Base-by-base conservation (phyloP, 2,797 vertebrate species). In the Lutjanus argentimaculatus region DNA sequence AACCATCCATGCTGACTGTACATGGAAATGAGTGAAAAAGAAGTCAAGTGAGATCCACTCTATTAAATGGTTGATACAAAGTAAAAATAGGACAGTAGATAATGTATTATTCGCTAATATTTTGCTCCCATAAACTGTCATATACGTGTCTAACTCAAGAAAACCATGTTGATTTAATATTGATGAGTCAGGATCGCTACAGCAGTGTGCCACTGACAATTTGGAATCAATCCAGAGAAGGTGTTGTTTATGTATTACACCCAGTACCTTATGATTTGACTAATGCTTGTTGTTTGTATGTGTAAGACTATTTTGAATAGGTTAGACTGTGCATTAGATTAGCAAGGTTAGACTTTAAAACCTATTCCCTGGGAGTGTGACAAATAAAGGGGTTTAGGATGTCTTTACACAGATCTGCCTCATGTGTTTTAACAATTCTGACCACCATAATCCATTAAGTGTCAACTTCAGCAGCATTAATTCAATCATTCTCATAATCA, bases 401-500 rank as follows among this genome's bases (percentile, higher is more conserved):
- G 82, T 89, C 79, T 90, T 91, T 85, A 90, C 81, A 90, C 66
- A 86, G 88, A 91, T 86, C 80, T 77, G 87, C 67, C 67, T 84
- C 68, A 58, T 89, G 82, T 84, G 82, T 87, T 86, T 88, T 83
- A 85, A 90, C 83, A 82, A 83, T 88, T 89, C 64, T 72, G 79
- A 85, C 85, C 76, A 88, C 83, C 71, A 68, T 90, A 91, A 93
- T 93, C 88, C 90, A 92, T 89, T 86, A 93, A 87, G 88, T 89
- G 85, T 93, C 89, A 93, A 89, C 89, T 92, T 93, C 77, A 74
- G 74, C 73, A 64, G 81, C 82, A 89, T 90, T 91, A 90, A 92
- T 92, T 93, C 87, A 93, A 91, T 92, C 91, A 91, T 85, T 87
- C 85, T 90, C 83, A 91, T 91, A 88, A 94, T 92, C 92, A 94